Conservation (phyloP, 2,113 vertebrate genomes). For the Hypanus sabinus region DNA sequence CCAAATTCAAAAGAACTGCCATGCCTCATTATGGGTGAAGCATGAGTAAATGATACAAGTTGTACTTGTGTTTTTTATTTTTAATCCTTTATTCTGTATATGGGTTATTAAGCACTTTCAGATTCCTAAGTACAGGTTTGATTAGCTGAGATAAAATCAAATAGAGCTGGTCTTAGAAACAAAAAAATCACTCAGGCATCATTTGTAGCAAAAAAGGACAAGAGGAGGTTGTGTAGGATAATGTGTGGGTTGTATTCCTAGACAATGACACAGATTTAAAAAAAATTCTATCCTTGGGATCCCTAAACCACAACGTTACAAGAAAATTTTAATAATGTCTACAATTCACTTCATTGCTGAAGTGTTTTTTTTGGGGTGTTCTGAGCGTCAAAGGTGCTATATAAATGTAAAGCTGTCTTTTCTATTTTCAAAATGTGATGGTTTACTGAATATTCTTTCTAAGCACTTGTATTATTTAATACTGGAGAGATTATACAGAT, state of each 20-base stretch:
- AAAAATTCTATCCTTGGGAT: not conserved
- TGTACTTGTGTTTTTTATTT: not conserved
- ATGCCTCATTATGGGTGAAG: not conserved
- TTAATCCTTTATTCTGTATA: not conserved
- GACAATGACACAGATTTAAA: not conserved
- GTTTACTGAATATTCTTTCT: not conserved
- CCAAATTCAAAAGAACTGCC: not conserved
- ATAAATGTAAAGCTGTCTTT: too few species aligned
- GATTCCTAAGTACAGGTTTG: not conserved
- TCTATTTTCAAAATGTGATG: not conserved
- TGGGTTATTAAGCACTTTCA: not conserved
- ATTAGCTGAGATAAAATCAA: not conserved
- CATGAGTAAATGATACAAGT: not conserved
- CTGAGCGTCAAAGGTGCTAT: too few species aligned
- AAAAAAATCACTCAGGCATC: too few species aligned
- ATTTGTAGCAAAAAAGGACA: too few species aligned
- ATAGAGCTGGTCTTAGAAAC: not conserved
- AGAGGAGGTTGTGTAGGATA: too few species aligned
- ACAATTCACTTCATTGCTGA: too few species aligned
- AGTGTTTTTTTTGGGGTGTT: too few species aligned
- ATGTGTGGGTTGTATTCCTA: constrained; percentile 1
- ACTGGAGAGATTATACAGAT: not conserved
- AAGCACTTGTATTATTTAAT: not conserved
- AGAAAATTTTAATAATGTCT: not conserved
- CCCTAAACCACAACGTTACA: not conserved